phyloP scores from a whole-genome alignment of 1,140 invertebrate genomes.

The Drosophila watanabei region DNA sequence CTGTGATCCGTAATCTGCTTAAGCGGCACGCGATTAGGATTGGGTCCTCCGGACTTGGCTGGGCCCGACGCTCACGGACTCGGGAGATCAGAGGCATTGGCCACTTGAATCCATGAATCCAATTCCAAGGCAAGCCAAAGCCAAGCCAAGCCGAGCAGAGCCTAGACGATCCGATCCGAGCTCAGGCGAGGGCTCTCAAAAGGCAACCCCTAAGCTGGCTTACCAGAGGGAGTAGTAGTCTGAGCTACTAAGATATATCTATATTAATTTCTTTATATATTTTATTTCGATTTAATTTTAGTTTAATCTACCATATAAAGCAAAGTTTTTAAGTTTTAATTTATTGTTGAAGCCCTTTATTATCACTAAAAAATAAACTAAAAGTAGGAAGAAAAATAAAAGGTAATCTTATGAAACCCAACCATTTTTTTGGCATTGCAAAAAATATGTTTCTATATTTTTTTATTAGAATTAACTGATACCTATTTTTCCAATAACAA shows the following conservation, averaged over 20 bases:
- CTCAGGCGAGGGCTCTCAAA: slow-evolving; percentile 44
- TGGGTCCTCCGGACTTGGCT: slow-evolving; percentile 33
- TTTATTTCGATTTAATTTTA: background rate
- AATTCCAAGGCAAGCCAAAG: slow-evolving; percentile 35
- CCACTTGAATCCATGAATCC: slow-evolving; percentile 67
- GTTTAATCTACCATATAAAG: no score
- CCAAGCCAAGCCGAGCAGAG: slow-evolving; percentile 7
- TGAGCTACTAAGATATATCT: background rate
- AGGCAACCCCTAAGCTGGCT: slow-evolving; percentile 68
- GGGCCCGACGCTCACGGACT: slow-evolving; percentile 4
- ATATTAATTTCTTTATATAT: background rate
- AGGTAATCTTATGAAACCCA: no score
- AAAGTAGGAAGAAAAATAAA: no score
- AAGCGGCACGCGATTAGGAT: slow-evolving; percentile 70
- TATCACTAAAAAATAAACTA: no score
- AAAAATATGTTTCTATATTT: no score
- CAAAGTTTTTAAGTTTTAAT: no score
- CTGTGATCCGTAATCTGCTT: slow-evolving; percentile 61
- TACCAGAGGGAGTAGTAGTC: slow-evolving; percentile 27
- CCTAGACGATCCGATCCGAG: slow-evolving; percentile 9
- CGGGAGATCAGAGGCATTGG: slow-evolving; percentile 56
- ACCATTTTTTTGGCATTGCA: no score
- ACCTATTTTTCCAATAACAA: no score
- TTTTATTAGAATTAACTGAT: no score
- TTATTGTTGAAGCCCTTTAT: no score